phyloP scores from a whole-genome alignment of 2,888 invertebrate species.

The Scelioninae gen. 1 region DNA sequence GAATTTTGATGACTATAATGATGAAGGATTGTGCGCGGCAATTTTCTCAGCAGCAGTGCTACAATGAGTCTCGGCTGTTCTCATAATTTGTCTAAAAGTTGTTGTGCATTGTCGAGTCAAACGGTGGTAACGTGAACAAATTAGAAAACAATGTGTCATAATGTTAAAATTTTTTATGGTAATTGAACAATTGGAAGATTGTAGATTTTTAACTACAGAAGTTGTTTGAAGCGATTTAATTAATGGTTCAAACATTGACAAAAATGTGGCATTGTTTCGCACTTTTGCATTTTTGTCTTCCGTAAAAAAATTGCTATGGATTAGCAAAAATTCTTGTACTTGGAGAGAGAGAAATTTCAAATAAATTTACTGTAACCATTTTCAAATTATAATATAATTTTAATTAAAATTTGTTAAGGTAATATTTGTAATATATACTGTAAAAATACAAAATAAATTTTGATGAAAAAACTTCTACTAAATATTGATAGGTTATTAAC shows the following conservation, averaged over 20 bases:
- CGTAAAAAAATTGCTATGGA: neutral
- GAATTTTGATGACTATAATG: slow-evolving; percentile 40
- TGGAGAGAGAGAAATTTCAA: too few relatives aligned
- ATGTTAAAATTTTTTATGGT: slow-evolving; percentile 15
- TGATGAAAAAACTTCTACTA: too few relatives aligned
- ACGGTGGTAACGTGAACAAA: slow-evolving; percentile 34
- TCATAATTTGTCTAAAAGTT: slow-evolving; percentile 35
- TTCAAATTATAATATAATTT: too few relatives aligned
- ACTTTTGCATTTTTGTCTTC: neutral
- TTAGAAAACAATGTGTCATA: slow-evolving; percentile 40
- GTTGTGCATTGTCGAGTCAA: slow-evolving; percentile 40
- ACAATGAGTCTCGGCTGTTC: slow-evolving; percentile 26
- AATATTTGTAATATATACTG: too few relatives aligned
- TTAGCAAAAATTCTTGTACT: too few relatives aligned
- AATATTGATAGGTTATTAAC: too few relatives aligned
- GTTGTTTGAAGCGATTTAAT: neutral
- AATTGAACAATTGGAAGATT: neutral
- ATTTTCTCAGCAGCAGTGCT: slow-evolving; percentile 43
- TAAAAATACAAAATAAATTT: too few relatives aligned
- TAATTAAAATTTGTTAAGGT: too few relatives aligned
- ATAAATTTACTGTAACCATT: too few relatives aligned
- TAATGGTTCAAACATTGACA: neutral
- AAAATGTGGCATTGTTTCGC: neutral
- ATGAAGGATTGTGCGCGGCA: slow-evolving; percentile 25
- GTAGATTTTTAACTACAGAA: too few relatives aligned